phyloP scores from a whole-genome alignment of 2,888 invertebrate genomes.

The Leptinotarsa tumamoca region DNA sequence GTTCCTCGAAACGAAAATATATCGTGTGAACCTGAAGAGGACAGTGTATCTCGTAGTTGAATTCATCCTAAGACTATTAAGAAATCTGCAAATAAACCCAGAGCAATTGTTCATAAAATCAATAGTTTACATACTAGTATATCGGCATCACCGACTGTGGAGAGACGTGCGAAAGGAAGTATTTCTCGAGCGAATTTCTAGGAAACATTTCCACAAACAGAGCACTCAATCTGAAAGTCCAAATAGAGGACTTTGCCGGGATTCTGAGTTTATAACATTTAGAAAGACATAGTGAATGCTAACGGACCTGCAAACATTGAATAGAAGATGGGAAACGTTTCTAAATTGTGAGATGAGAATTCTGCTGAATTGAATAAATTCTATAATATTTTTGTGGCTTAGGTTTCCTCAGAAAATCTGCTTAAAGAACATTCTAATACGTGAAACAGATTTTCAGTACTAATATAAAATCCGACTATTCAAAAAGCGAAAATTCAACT shows the following conservation, averaged over 20 bases:
- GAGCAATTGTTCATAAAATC: not conserved
- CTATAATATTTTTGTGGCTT: not conserved
- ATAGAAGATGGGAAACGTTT: slow-evolving; percentile 8
- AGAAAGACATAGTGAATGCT: slow-evolving; percentile 21
- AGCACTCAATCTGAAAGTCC: slow-evolving; percentile 58
- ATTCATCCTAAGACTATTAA: not conserved
- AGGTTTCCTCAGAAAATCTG: too few relatives aligned
- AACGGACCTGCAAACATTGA: slow-evolving; percentile 17
- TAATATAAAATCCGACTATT: too few relatives aligned
- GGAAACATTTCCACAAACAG: slow-evolving; percentile 58
- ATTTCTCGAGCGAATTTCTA: slow-evolving; percentile 40
- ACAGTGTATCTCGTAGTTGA: not conserved
- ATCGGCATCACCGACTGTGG: not conserved
- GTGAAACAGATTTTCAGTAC: too few relatives aligned
- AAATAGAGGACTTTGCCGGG: slow-evolving; percentile 51
- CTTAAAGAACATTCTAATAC: too few relatives aligned
- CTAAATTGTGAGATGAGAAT: not conserved
- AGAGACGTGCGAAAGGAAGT: slow-evolving; percentile 23
- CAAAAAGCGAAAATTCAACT: too few relatives aligned
- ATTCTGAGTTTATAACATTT: slow-evolving; percentile 42
- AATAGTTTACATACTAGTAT: slow-evolving; percentile 6
- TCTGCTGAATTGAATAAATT: not conserved
- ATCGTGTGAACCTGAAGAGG: too few relatives aligned
- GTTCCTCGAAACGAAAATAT: too few relatives aligned
- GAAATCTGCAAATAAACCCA: not conserved